Percentiles rank a stretch among this genome's conserved stretches.
These are phyloP conservation scores for Atethmia centrago DNA, from an alignment of 2,888 invertebrate species.

Conservation along the genomic window DNA sequence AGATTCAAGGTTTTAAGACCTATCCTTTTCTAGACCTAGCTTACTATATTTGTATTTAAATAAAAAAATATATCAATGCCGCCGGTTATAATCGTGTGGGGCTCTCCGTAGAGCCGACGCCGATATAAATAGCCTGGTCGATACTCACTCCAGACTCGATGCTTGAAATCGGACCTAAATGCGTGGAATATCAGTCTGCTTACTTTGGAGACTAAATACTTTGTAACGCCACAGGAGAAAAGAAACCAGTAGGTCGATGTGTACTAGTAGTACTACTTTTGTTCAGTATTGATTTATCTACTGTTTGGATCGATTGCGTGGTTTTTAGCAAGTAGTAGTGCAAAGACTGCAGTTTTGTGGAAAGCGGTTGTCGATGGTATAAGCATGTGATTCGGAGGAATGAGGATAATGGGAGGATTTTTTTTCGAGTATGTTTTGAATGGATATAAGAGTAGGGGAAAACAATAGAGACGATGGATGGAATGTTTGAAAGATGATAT, in stretches of 20 bases:
- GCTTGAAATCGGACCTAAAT: conserved; percentile 54
- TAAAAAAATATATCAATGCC: conserved; percentile 39
- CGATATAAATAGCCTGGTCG: conserved; percentile 79
- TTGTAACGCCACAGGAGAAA: conserved; percentile 18
- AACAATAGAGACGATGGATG: background rate
- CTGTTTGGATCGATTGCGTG: background rate
- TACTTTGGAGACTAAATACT: conserved; percentile 28
- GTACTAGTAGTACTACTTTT: background rate
- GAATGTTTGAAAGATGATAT: background rate
- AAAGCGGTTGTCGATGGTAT: background rate
- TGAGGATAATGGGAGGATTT: background rate
- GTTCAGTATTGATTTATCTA: background rate
- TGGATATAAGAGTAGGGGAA: background rate
- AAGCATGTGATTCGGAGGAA: background rate
- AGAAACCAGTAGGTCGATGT: background rate
- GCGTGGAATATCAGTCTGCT: conserved; percentile 39
- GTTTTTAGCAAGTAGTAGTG: background rate
- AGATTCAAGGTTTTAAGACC: conserved; percentile 28
- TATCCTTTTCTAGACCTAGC: conserved; percentile 33
- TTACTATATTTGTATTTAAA: conserved; percentile 47
- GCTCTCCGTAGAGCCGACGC: conserved; percentile 62
- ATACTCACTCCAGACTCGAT: conserved; percentile 69
- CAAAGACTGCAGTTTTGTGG: background rate
- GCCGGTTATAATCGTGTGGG: conserved; percentile 53
- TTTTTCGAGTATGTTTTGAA: background rate